phyloP scores from a whole-genome alignment of 1,140 invertebrate genomes.

The Dreissena polymorpha region DNA sequence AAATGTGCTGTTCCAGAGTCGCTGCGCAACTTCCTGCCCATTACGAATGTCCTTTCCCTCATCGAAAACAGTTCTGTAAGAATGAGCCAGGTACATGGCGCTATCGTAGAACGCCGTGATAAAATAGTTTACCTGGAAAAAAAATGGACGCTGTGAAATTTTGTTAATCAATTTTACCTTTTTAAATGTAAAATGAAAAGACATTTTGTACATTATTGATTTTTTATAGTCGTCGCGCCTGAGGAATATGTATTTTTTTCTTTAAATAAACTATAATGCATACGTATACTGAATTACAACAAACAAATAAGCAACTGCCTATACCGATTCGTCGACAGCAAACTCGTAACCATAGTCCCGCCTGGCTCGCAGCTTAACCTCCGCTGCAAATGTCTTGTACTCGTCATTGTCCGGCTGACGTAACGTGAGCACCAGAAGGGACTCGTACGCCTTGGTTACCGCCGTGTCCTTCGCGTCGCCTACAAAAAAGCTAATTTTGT shows the following conservation, averaged over 20 bases:
- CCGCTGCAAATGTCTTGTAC: slow-evolving; percentile 56
- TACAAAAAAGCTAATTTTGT: background rate
- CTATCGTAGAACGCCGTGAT: slow-evolving; percentile 49
- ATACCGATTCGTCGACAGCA: slow-evolving; percentile 45
- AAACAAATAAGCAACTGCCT: background rate
- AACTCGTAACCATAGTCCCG: slow-evolving; percentile 61
- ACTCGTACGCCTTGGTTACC: slow-evolving; percentile 62
- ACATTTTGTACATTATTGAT: no score
- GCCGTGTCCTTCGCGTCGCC: slow-evolving; percentile 60
- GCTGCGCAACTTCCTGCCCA: slow-evolving; percentile 33
- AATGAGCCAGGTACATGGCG: slow-evolving; percentile 38
- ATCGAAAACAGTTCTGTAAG: slow-evolving; percentile 30
- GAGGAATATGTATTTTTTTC: no score
- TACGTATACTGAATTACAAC: no score
- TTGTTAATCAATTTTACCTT: no score
- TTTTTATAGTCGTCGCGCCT: no score
- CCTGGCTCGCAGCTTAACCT: slow-evolving; percentile 58
- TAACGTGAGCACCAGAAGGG: slow-evolving; percentile 55
- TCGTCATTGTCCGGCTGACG: slow-evolving; percentile 57
- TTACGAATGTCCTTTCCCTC: slow-evolving; percentile 39
- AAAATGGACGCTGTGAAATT: background rate
- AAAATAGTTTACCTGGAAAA: slow-evolving; percentile 47
- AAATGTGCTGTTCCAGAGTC: slow-evolving; percentile 50
- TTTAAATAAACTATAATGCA: no score
- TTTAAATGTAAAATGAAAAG: no score